Conservation (phyloP, 92 coral and sea anemone genomes). For the Phenganax marumi region DNA sequence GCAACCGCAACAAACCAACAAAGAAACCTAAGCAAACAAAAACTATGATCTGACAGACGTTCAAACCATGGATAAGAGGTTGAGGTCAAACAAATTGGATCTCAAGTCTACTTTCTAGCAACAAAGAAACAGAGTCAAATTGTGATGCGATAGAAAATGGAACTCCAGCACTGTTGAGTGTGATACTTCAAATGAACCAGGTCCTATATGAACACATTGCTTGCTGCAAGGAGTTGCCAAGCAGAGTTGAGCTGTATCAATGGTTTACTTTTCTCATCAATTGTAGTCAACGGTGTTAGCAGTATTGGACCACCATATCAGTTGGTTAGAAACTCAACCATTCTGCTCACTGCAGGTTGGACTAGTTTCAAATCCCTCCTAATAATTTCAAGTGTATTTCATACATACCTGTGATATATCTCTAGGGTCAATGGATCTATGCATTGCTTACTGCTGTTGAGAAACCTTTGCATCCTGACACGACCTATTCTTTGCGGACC, state of each 20-base stretch:
- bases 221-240: background rate
- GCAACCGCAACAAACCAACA: no score
- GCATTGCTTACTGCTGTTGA: conserved; percentile 85
- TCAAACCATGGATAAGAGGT: no score
- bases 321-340: conserved; percentile 75
- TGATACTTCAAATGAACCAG: conserved; percentile 72
- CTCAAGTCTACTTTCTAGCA: no score
- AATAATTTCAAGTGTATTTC: background rate
- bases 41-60: no score
- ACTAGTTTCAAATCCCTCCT: background rate
- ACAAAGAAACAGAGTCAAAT: no score
- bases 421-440: conserved; percentile 90
- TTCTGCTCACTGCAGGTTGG: conserved; percentile 84
- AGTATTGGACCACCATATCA: conserved; percentile 77
- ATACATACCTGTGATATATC: background rate
- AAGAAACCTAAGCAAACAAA: no score
- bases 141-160: conserved; percentile 32
- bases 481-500: conserved; percentile 74
- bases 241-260: background rate
- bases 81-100: no score
- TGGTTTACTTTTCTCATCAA: background rate
- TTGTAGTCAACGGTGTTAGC: conserved; percentile 68
- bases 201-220: conserved; percentile 24
- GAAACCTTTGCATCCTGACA: conserved; percentile 80
- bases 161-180: conserved; percentile 69